Conservation (phyloP, 2,888 invertebrate species). For the Sinhomidia bicolor region DNA sequence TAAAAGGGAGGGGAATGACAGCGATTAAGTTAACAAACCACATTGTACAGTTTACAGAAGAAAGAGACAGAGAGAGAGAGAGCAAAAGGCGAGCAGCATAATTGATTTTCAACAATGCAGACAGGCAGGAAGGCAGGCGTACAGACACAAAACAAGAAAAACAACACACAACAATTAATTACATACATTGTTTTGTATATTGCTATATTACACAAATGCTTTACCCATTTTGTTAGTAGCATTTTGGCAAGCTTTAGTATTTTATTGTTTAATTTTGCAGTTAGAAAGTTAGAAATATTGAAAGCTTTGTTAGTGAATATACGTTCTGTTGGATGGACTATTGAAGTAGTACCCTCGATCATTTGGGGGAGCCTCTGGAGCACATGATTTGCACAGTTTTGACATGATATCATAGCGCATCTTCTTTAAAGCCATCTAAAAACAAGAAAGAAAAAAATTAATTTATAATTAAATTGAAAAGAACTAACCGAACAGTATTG, state of each 20-base stretch:
- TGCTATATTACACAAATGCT: background rate
- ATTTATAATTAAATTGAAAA: background rate
- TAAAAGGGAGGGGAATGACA: background rate
- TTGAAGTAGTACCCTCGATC: constrained; percentile 74
- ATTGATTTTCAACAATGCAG: constrained; percentile 2
- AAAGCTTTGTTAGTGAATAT: no score
- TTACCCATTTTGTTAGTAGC: constrained; percentile 15
- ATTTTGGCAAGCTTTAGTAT: constrained; percentile 57
- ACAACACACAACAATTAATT: constrained; percentile 16
- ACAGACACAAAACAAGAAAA: constrained; percentile 23
- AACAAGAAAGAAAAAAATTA: constrained; percentile 25
- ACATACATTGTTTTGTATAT: background rate
- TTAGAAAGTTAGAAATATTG: constrained; percentile 45
- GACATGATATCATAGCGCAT: constrained; percentile 77
- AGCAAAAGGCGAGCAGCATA: background rate
- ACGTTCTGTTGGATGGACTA: constrained; percentile 73
- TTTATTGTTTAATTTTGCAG: background rate
- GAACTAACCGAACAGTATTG: no score
- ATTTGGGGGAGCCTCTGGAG: constrained; percentile 69
- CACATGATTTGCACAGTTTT: constrained; percentile 74
- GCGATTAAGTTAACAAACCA: constrained; percentile 44
- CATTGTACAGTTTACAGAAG: constrained; percentile 16
- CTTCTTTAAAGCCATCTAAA: constrained; percentile 78
- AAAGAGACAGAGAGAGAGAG: constrained; percentile 27
- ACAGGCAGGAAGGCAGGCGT: constrained; percentile 25